Evolutionary conservation across 2,113 vertebrate species (phyloP).

Genomic region (Tylochromis polylepis): DNA sequence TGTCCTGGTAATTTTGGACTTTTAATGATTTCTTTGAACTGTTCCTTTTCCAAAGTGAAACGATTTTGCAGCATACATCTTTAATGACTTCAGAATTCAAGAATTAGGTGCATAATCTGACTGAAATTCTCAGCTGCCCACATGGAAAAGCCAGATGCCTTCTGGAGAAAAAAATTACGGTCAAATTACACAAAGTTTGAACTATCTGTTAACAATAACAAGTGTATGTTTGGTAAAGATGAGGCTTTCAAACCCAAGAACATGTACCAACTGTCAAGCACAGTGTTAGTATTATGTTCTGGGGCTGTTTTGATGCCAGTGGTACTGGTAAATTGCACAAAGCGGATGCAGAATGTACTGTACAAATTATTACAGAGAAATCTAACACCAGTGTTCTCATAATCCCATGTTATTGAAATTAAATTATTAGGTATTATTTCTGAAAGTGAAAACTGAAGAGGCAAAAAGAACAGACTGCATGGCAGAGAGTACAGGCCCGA

Average conservation of each 20-base stretch:
- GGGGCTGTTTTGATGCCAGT: not conserved
- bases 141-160: not conserved
- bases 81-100: not conserved
- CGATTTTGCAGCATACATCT: not conserved
- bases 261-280: not conserved
- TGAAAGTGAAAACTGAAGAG: not conserved
- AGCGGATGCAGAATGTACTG: not conserved
- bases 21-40: not conserved
- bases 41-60: not conserved
- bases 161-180: not conserved
- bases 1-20: not conserved
- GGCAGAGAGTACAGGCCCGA: not conserved
- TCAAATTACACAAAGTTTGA: not conserved
- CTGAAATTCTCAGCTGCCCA: not conserved
- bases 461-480: not conserved
- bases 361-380: not conserved
- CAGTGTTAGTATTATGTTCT: not conserved
- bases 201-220: not conserved
- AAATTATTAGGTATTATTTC: not conserved
- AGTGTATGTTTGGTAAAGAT: not conserved
- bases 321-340: not conserved
- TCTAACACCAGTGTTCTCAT: not conserved
- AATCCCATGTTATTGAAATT: not conserved
- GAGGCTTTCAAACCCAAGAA: not conserved
- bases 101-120: not conserved